These are phyloP conservation scores for Perca fluviatilis DNA, from an alignment of 2,113 vertebrate genomes.

Conservation along the genomic window DNA sequence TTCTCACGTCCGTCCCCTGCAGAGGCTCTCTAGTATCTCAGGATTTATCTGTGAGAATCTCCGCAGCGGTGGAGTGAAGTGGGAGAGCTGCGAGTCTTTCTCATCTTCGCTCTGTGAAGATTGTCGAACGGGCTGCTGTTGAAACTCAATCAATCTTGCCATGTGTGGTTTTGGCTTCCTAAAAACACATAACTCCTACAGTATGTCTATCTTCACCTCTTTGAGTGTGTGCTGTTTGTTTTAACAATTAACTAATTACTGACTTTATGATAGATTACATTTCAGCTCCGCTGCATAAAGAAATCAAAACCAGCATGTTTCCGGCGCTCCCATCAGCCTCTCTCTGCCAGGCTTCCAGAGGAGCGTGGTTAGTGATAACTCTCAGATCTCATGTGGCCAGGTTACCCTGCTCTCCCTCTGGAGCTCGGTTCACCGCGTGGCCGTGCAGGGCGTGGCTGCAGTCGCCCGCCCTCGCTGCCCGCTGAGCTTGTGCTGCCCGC, in stretches of 20 bases:
- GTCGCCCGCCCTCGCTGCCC: constrained; percentile 20
- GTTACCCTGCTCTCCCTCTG: constrained; percentile 31
- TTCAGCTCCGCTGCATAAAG: neutral
- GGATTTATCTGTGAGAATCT: constrained; percentile 53
- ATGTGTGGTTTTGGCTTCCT: constrained; percentile 59
- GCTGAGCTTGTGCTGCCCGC: constrained; percentile 36
- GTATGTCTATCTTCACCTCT: constrained; percentile 45
- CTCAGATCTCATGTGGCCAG: constrained; percentile 2
- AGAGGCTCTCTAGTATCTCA: constrained; percentile 40
- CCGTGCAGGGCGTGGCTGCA: constrained; percentile 43
- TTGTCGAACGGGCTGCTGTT: constrained; percentile 30
- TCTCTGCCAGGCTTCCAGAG: neutral
- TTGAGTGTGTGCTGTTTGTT: constrained; percentile 41
- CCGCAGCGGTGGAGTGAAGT: neutral
- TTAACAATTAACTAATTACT: constrained; percentile 55
- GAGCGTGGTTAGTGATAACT: neutral
- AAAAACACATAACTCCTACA: constrained; percentile 45
- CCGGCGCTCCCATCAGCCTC: neutral
- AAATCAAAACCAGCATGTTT: constrained; percentile 3
- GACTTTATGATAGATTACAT: constrained; percentile 21
- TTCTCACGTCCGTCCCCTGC: constrained; percentile 66
- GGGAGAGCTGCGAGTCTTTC: constrained; percentile 33
- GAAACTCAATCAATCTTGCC: constrained; percentile 51
- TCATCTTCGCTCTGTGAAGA: constrained; percentile 27
- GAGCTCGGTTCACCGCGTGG: constrained; percentile 44